Percentiles rank a stretch among this genome's conserved stretches.
Evolutionary conservation across 2,113 vertebrate genomes (phyloP).

Genomic region (Zeus faber): DNA sequence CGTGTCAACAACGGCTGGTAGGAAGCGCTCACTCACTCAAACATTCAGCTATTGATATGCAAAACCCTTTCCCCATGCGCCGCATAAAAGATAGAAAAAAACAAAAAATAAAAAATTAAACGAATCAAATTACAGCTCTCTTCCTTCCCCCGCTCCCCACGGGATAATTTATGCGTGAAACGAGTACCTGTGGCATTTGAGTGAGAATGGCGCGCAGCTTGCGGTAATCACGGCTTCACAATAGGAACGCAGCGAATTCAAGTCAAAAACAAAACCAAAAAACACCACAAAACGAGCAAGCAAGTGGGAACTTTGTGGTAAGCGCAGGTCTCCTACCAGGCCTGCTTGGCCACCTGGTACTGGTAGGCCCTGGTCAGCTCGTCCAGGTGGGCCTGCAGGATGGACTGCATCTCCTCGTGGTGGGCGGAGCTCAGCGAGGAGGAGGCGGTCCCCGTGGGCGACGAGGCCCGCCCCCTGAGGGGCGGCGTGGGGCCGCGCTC

Average conservation of each 20-base stretch:
- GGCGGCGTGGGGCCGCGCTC: conserved; percentile 92
- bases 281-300: neutral
- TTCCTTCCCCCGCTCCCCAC: conserved; percentile 19
- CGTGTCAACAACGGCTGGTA: conserved; percentile 51
- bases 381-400: conserved; percentile 93
- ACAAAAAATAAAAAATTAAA: conserved; percentile 37
- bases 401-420: conserved; percentile 94
- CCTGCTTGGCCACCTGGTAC: conserved; percentile 92
- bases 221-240: neutral
- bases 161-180: conserved; percentile 6
- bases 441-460: conserved; percentile 82
- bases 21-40: conserved; percentile 25
- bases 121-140: conserved; percentile 43
- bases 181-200: neutral
- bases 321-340: conserved; percentile 77
- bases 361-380: conserved; percentile 96
- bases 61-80: conserved; percentile 39
- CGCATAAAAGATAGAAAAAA: too few relatives aligned
- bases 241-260: neutral
- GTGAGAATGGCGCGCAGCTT: neutral
- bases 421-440: conserved; percentile 91
- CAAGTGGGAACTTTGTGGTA: neutral
- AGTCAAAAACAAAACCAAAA: neutral
- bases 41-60: conserved; percentile 49
- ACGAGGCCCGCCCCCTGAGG: conserved; percentile 90